A percentile compares a stretch with the other conserved stretches of the same genome.
These are phyloP conservation scores for Ceratosolen fusciceps DNA, from an alignment of 1,140 invertebrate species.

Conservation along the genomic window DNA sequence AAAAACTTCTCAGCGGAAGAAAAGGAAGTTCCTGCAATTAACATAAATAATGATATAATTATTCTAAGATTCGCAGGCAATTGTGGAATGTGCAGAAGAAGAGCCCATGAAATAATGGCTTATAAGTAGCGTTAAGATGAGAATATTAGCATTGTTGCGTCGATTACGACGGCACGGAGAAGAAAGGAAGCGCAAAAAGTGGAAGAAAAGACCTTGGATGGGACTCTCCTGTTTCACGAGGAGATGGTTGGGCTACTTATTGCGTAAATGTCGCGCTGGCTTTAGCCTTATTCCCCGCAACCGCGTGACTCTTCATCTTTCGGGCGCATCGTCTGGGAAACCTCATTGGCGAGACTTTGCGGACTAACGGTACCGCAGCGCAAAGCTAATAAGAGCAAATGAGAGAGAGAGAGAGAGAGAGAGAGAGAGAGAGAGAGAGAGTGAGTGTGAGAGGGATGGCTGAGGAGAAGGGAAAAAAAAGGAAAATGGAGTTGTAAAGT, in stretches of 20 bases:
- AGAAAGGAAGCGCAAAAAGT: background rate
- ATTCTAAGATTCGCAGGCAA: background rate
- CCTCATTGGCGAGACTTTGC: background rate
- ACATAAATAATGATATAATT: background rate
- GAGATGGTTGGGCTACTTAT: too few species aligned
- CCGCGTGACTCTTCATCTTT: too few species aligned
- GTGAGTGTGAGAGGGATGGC: background rate
- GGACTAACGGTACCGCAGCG: background rate
- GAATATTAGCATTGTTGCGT: background rate
- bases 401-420: background rate
- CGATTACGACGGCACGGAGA: background rate
- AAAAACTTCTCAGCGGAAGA: too few species aligned
- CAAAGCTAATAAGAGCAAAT: background rate
- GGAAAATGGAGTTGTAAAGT: conserved; percentile 34
- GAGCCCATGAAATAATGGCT: background rate
- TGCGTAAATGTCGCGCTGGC: too few species aligned
- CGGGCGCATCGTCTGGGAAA: too few species aligned
- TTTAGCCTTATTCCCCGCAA: too few species aligned
- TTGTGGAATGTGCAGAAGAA: background rate
- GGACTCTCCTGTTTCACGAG: too few species aligned
- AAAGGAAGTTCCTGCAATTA: too few species aligned
- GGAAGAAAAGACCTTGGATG: background rate
- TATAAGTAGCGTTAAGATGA: background rate
- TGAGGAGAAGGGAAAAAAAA: conserved; percentile 7
- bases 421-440: background rate